Evolutionary conservation across 2,888 invertebrate genomes (phyloP).

Genomic region (Drosophila neonasuta): DNA sequence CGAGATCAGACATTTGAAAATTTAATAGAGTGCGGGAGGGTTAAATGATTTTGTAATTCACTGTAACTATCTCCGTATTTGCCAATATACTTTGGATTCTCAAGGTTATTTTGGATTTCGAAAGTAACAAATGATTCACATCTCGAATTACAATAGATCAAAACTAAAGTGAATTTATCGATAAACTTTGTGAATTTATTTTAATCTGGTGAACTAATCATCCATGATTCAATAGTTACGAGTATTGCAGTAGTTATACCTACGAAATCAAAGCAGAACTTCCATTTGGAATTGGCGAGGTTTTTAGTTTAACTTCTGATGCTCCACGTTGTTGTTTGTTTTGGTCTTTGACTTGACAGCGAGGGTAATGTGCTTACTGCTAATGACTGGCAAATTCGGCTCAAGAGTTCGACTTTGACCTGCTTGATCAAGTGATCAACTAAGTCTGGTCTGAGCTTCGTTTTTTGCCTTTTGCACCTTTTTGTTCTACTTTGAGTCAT

Average conservation of each 20-base stretch:
- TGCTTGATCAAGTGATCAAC: slow-evolving; percentile 55
- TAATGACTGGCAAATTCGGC: slow-evolving; percentile 67
- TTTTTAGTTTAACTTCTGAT: slow-evolving; percentile 46
- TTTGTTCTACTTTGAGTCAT: slow-evolving; percentile 58
- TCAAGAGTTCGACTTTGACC: slow-evolving; percentile 72
- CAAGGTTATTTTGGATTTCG: slow-evolving; percentile 20
- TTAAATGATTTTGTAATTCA: neutral
- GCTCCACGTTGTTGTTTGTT: slow-evolving; percentile 23
- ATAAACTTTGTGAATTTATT: slow-evolving; percentile 8
- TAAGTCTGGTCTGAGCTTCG: slow-evolving; percentile 41
- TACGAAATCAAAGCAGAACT: slow-evolving; percentile 19
- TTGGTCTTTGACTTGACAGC: slow-evolving; percentile 45
- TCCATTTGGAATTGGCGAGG: slow-evolving; percentile 7
- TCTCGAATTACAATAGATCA: slow-evolving; percentile 1
- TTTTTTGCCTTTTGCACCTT: slow-evolving; percentile 27
- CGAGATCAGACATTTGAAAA: neutral
- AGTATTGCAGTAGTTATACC: neutral
- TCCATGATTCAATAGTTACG: neutral
- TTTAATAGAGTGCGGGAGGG: neutral
- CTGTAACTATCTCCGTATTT: neutral
- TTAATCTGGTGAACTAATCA: slow-evolving; percentile 22
- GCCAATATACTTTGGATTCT: slow-evolving; percentile 1
- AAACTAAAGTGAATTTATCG: slow-evolving; percentile 17
- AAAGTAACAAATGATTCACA: slow-evolving; percentile 19
- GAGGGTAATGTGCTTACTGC: slow-evolving; percentile 53